Percentiles rank a stretch among this genome's conserved stretches.
Conservation (phyloP, 2,113 vertebrate genomes). For the Myodes glareolus region DNA sequence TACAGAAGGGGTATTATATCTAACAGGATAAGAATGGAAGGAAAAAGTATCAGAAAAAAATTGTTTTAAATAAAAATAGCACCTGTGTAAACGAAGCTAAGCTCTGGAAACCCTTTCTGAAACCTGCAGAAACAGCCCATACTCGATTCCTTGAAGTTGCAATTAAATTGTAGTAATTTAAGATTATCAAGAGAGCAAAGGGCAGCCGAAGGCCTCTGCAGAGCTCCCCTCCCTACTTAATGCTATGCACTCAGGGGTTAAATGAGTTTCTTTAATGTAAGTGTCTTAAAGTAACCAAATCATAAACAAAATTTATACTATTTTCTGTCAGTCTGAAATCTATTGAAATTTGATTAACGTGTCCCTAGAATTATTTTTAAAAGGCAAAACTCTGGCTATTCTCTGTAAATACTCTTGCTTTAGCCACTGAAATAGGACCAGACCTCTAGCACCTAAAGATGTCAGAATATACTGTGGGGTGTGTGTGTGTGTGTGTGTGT, state of each 20-base stretch:
- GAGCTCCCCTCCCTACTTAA: constrained; percentile 87
- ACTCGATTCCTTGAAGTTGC: constrained; percentile 85
- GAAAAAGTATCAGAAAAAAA: constrained; percentile 60
- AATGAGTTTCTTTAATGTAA: constrained; percentile 90
- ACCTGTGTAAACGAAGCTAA: constrained; percentile 73
- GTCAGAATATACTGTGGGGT: constrained; percentile 44
- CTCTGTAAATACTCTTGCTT: constrained; percentile 82
- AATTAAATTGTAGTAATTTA: constrained; percentile 91
- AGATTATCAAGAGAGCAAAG: constrained; percentile 90
- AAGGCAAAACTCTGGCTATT: constrained; percentile 83
- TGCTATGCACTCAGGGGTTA: constrained; percentile 88
- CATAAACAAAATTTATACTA: constrained; percentile 91
- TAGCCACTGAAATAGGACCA: constrained; percentile 67
- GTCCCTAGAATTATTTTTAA: constrained; percentile 85
- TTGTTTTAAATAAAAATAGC: constrained; percentile 58
- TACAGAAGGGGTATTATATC: constrained; percentile 51
- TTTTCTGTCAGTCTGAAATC: constrained; percentile 88
- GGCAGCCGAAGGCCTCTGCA: constrained; percentile 87
- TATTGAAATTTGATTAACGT: constrained; percentile 88
- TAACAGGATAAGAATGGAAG: constrained; percentile 31
- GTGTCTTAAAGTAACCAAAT: constrained; percentile 90
- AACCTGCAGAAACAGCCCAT: constrained; percentile 77
- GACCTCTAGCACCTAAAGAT: constrained; percentile 58
- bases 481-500: background rate
- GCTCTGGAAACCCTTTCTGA: constrained; percentile 68